These are phyloP conservation scores for Nerophis ophidion DNA, from an alignment of 2,113 vertebrate genomes.

Conservation along the genomic window DNA sequence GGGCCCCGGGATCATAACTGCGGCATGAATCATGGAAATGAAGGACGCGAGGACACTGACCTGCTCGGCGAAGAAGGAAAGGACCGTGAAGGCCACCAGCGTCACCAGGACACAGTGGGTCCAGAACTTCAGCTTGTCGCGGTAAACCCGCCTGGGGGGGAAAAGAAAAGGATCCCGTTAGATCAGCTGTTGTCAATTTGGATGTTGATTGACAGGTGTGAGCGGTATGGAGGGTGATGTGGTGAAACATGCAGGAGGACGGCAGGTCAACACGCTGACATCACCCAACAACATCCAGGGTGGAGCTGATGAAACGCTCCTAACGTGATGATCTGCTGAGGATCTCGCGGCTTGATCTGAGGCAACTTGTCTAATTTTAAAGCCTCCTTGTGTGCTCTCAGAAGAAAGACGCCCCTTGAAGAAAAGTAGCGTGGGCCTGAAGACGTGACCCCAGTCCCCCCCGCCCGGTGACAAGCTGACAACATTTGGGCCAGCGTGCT, in stretches of 20 bases:
- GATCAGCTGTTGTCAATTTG: too few relatives aligned
- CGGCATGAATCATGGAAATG: conserved; percentile 43
- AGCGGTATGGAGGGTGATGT: conserved; percentile 4
- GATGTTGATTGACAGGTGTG: neutral
- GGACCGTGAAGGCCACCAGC: conserved; percentile 88
- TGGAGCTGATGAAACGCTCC: conserved; percentile 12
- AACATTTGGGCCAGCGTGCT: neutral
- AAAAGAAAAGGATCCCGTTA: neutral
- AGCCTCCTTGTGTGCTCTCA: conserved; percentile 18
- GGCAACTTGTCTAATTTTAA: conserved; percentile 50
- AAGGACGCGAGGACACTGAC: conserved; percentile 58
- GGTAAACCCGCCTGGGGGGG: conserved; percentile 82
- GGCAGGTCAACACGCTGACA: conserved; percentile 47
- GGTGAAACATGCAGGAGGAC: conserved; percentile 25
- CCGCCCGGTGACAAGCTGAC: conserved; percentile 19
- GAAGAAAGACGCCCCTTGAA: conserved; percentile 18
- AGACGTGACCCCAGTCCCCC: neutral
- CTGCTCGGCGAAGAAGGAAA: conserved; percentile 98
- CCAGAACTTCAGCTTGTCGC: conserved; percentile 98
- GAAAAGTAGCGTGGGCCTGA: conserved; percentile 13
- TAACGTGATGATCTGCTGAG: conserved; percentile 32
- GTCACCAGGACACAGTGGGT: conserved; percentile 92
- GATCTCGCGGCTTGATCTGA: conserved; percentile 41
- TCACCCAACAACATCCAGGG: conserved; percentile 33
- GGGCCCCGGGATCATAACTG: conserved; percentile 27